A percentile compares a stretch with the other conserved stretches of the same genome.
phyloP scores from a whole-genome alignment of 2,797 vertebrate species.

The Babyrousa celebensis region DNA sequence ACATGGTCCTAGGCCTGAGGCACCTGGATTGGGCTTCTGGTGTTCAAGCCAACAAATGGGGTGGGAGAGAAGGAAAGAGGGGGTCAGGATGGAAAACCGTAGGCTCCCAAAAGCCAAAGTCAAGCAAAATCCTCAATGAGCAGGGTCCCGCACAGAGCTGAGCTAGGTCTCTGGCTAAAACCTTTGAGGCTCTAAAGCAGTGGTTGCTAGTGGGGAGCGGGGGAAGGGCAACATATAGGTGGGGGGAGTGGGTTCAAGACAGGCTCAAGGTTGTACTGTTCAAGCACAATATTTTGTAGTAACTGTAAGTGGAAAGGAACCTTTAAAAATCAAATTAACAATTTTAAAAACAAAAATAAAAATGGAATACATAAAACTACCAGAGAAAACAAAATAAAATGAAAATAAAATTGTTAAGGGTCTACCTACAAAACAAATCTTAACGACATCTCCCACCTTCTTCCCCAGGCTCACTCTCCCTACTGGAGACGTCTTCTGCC shows the following conservation, averaged over 20 bases:
- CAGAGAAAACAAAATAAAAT: background rate
- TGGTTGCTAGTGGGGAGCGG: background rate
- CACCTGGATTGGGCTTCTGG: background rate
- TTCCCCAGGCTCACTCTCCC: background rate
- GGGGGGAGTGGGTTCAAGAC: background rate
- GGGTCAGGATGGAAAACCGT: background rate
- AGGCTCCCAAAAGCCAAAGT: background rate
- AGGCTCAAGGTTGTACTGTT: background rate
- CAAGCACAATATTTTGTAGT: background rate
- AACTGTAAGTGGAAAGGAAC: background rate
- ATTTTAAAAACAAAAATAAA: background rate
- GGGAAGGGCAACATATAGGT: background rate
- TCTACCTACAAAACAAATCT: background rate
- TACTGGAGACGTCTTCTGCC: background rate
- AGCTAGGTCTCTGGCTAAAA: background rate
- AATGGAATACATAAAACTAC: background rate
- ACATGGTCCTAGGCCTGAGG: background rate
- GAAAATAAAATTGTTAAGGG: background rate
- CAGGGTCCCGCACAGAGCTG: too few relatives aligned
- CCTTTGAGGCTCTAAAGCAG: background rate
- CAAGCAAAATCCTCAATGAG: background rate
- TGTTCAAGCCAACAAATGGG: constrained; percentile 22
- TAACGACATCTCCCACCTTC: background rate
- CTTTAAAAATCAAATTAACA: background rate
- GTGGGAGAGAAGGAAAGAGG: background rate